Evolutionary conservation across 1,140 invertebrate genomes (phyloP), one percentile per base, ranked within the genome.

Genomic region (Drosophila serrata): DNA sequence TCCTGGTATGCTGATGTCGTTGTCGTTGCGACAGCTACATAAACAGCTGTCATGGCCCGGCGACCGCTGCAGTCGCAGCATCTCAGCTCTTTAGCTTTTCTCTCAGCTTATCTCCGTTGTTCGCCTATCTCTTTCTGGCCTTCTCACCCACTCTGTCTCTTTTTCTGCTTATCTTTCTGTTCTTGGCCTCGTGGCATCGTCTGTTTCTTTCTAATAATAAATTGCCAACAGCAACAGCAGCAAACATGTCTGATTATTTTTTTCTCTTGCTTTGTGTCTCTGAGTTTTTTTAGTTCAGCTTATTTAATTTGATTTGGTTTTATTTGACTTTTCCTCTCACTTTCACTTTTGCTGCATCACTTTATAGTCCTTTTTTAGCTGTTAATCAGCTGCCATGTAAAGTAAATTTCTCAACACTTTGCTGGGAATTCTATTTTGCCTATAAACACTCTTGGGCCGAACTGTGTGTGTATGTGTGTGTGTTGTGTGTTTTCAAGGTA

Each of bases 161-260:
- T n/a, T 3, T 6, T n/a, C 8, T 9, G 17, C n/a, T 33, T 64
- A 31, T 42, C 68, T 40, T 27, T 17, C 39, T 27, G 17, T 58
- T 40, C 29, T 55, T 45, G 82, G 69, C 80, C 68, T 86, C 75
- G 72, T 55, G 51, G 68, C 60, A 33, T 19, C 80, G 68, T 73
- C 76, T 84, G 80, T 67, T 82, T 80, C 63, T 73, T 88, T 88
- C 84, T 88, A 88, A 88, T 88, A 88, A 88, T 88, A 88, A 88
- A 84, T 87, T 87, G 85, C 80, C 73, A 77, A 84, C 77, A 68
- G 74, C 77, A 68, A 19, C 70, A 59, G 27, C 81, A 53, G n/a
- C 65, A 76, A 84, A 79, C 56, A 77, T 68, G 56, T 68, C 58
- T 59, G 62, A 48, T 42, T 68, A 35, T 45, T 46, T 24, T 46